Evolutionary conservation across 1,140 invertebrate genomes (phyloP), one percentile per base, ranked within the genome.

Genomic region (Formica selysi): DNA sequence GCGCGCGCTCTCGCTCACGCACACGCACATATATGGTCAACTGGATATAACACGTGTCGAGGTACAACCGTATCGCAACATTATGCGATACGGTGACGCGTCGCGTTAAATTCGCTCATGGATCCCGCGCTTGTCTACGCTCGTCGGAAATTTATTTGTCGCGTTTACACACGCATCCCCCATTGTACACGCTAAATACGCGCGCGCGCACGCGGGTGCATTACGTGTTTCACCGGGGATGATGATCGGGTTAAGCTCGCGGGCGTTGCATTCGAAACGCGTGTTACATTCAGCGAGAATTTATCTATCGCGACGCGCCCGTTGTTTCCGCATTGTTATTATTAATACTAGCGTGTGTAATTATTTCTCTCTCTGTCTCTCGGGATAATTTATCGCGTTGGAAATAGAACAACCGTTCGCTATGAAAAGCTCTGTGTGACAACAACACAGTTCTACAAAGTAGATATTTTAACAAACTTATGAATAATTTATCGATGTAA

Each of bases 101-200:
- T 7, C 78, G 78, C 78, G 78, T 68, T 81, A 81, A 81, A 81
- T 81, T 81, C 78, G 68, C 48, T 51, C 64, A 32, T 68, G 78
- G 36, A 81, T 81, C 70, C 59, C 78, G 62, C 62, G 76, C 76
- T 79, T 62, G 76, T 22, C 22, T 22, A 22, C 22, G 22, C 22
- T 22, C 22, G 22, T 81, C 78, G 78, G 78, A 81, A 81, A 81
- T 81, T 81, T 81, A 81, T 81, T 81, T 81, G 78, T 81, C 78
- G 65, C 78, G 51, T 71, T 81, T 71, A 81, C 65, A 81, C 65
- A 32, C 44, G 78, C 78, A 41, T 61, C 41, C 19, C 38, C 65
- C 51, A 70, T 81, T 81, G 78, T 81, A 32, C 26, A 44, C 54
- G 65, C 78, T 48, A 71, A 81, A 81, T 70, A 65, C 78, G 57